phyloP scores from a whole-genome alignment of 2,888 invertebrate species.

The Beris chalybata region DNA sequence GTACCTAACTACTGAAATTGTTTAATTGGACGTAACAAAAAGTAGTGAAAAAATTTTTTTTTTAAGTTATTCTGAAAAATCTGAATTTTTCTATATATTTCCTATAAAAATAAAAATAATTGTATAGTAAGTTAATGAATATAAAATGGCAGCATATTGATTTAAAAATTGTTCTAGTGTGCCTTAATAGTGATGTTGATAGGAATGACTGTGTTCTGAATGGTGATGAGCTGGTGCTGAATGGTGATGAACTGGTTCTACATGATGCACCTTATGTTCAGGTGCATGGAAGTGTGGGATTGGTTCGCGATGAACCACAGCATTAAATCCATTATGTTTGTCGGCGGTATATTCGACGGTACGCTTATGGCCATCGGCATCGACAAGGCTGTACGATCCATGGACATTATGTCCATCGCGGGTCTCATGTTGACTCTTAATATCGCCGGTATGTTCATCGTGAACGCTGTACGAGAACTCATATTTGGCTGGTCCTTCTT shows the following conservation, averaged over 20 bases:
- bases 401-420: constrained; percentile 60
- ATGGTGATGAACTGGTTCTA: constrained; percentile 36
- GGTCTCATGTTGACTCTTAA: constrained; percentile 59
- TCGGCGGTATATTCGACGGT: constrained; percentile 61
- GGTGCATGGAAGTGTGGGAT: constrained; percentile 41
- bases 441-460: constrained; percentile 59
- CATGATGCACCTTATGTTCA: constrained; percentile 36
- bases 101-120: no score
- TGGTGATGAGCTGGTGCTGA: neutral
- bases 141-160: no score
- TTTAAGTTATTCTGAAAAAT: no score
- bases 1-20: no score
- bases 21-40: no score
- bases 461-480: constrained; percentile 59
- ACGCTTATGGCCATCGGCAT: constrained; percentile 60
- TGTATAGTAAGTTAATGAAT: no score
- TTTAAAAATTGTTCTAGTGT: no score
- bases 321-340: constrained; percentile 60
- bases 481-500: constrained; percentile 51
- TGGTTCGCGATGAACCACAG: constrained; percentile 60
- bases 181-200: no score
- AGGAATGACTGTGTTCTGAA: no score
- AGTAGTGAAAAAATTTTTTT: no score
- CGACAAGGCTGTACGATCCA: constrained; percentile 60
- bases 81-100: no score